These are phyloP conservation scores for Dolichotis patagonum DNA, from an alignment of 2,113 vertebrate species.

Conservation along the genomic window DNA sequence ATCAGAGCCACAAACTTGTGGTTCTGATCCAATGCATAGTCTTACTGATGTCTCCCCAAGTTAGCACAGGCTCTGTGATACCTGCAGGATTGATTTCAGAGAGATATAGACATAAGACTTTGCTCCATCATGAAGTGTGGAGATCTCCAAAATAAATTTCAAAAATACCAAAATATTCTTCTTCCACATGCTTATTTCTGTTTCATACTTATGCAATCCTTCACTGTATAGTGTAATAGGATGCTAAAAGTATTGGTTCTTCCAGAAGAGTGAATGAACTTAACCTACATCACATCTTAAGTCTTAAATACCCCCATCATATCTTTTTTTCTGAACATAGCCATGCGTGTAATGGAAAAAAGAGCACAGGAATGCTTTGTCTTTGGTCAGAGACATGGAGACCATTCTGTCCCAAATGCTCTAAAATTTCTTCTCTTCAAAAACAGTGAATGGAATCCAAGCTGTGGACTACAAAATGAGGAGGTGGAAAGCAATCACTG, in stretches of 20 bases:
- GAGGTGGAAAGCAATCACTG: neutral
- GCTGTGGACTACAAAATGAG: neutral
- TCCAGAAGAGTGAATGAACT: neutral
- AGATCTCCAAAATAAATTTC: neutral
- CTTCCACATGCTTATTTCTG: neutral
- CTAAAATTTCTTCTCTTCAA: neutral
- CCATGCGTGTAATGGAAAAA: neutral
- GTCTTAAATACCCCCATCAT: neutral
- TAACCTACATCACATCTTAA: neutral
- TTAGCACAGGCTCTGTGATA: too few species aligned
- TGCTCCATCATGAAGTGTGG: neutral
- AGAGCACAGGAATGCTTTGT: neutral
- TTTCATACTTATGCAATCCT: neutral
- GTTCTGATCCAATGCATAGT: neutral
- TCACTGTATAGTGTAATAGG: neutral
- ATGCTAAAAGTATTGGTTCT: neutral
- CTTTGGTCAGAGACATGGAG: neutral
- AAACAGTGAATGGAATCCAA: neutral
- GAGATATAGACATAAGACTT: neutral
- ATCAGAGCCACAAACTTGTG: neutral
- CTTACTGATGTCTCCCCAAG: neutral
- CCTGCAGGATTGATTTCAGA: neutral
- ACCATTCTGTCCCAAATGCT: neutral
- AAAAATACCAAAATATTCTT: neutral
- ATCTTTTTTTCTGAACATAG: neutral